Base-by-base conservation (phyloP, 2,888 invertebrate species). In the Rhingia rostrata region DNA sequence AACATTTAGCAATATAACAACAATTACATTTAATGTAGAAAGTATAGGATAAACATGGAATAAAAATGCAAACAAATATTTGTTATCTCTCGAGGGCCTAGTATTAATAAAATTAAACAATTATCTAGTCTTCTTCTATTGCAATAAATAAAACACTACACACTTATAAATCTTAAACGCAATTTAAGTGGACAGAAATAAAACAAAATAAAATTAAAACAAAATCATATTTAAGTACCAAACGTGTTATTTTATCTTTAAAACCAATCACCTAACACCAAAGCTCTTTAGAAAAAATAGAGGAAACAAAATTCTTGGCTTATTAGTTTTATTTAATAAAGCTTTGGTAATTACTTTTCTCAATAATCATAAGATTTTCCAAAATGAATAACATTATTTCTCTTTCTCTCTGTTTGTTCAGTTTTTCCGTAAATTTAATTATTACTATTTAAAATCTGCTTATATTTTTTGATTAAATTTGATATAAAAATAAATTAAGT, bases 401-500 rank as follows among this genome's bases (percentile, higher is more conserved):
- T 72, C 35, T 70, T 49, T 12, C 45, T 45, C 66, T 54, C 6
- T 22, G 30, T 39, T n/a, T 56, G 54, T 64, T 37, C 14, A 47
- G 3, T 67, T 58, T 64, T 37, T 54, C 45, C 54, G 58, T 69
- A 49, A 10, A 14, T 60, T 79, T 70, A 37, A 61, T 51, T 63
- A 43, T 45, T 69, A 43, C n/a, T 58, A 41, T 58, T 67, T 60
- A 67, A 43, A 12, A 35, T 54, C 35, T 39, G 43, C 54, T 63
- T 14, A n/a, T 22, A 22, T 67, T 58, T 64, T 64, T 12, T 74
- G 61, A 72, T 77, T 81, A 85, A 85, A 85, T 80, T 49, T 72
- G 85, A 72, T 85, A 85, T 72, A 85, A 85, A 85, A 85, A 85
- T 85, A 85, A 85, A 85, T 85, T 54, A 81, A 85, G 60, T 85